These are phyloP conservation scores for Drosophila burlai DNA, from an alignment of 1,140 invertebrate species.

Conservation along the genomic window DNA sequence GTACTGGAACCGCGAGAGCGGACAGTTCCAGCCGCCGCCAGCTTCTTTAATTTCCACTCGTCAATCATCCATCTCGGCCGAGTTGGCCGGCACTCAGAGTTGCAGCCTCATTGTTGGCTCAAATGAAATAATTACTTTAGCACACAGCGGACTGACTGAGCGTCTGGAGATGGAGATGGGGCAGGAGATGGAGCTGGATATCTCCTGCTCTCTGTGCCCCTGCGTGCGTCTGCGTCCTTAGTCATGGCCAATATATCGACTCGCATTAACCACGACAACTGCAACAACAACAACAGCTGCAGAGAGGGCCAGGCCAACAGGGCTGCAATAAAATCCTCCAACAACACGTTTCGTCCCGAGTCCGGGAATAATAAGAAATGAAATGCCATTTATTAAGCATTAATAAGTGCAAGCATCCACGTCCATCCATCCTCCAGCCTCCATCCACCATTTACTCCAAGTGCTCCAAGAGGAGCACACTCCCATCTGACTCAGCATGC, in stretches of 20 bases:
- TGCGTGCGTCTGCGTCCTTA: slow-evolving; percentile 69
- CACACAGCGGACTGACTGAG: slow-evolving; percentile 64
- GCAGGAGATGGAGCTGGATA: slow-evolving; percentile 6
- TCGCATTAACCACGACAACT: slow-evolving; percentile 74
- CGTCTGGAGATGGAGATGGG: slow-evolving; percentile 17
- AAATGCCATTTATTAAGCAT: slow-evolving; percentile 85
- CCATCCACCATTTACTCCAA: slow-evolving; percentile 50
- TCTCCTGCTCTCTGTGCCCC: slow-evolving; percentile 17
- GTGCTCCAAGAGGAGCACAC: slow-evolving; percentile 20
- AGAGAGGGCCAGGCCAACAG: slow-evolving; percentile 14
- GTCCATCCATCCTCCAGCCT: slow-evolving; percentile 66
- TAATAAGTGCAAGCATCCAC: slow-evolving; percentile 82
- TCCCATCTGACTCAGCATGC: slow-evolving; percentile 60
- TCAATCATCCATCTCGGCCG: slow-evolving; percentile 74
- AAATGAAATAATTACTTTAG: slow-evolving; percentile 84
- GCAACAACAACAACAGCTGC: slow-evolving; percentile 60
- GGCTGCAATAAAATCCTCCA: slow-evolving; percentile 73
- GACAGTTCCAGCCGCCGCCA: slow-evolving; percentile 60
- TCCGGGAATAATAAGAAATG: slow-evolving; percentile 84
- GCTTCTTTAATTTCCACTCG: slow-evolving; percentile 82
- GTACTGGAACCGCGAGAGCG: slow-evolving; percentile 41
- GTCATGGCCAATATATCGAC: slow-evolving; percentile 82
- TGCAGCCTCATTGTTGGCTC: slow-evolving; percentile 83
- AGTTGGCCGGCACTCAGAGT: slow-evolving; percentile 59
- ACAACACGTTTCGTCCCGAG: slow-evolving; percentile 74